Percentiles rank a stretch among this genome's conserved stretches.
phyloP scores from a whole-genome alignment of 2,113 vertebrate genomes.

The Platysteira castanea region DNA sequence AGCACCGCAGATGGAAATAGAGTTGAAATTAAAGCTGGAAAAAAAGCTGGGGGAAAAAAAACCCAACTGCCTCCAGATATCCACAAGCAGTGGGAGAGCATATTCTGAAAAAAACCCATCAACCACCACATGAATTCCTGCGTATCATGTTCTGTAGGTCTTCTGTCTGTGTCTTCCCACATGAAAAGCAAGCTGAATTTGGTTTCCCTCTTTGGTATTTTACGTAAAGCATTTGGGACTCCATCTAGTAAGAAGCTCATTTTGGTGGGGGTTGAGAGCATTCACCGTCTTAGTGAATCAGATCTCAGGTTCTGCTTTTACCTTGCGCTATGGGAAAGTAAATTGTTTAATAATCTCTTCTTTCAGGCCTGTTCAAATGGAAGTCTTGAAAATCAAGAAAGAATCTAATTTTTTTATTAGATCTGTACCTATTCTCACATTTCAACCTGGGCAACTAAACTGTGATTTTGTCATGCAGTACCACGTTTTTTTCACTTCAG shows the following conservation, averaged over 20 bases:
- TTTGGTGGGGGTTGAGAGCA: not conserved
- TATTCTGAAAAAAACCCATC: not conserved
- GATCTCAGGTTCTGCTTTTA: not conserved
- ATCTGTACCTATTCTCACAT: not conserved
- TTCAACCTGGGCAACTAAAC: not conserved
- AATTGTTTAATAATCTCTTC: not conserved
- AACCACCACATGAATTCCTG: not conserved
- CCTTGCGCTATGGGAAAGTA: not conserved
- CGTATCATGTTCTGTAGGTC: not conserved
- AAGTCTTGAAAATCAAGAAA: not conserved
- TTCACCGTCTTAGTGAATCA: not conserved
- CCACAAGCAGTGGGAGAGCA: not conserved
- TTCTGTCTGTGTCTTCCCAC: not conserved
- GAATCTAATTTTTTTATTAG: not conserved
- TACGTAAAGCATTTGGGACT: not conserved
- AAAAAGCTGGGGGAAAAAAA: too few relatives aligned
- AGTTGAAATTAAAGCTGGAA: not conserved
- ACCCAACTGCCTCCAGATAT: not conserved
- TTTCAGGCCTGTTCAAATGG: slow-evolving; percentile 34
- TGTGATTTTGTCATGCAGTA: not conserved
- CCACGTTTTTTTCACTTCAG: not conserved
- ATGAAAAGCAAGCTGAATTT: not conserved
- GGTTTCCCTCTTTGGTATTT: not conserved
- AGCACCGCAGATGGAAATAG: not conserved
- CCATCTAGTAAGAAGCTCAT: not conserved